Conservation (phyloP, 2,888 invertebrate genomes). For the Drosophila mettleri region DNA sequence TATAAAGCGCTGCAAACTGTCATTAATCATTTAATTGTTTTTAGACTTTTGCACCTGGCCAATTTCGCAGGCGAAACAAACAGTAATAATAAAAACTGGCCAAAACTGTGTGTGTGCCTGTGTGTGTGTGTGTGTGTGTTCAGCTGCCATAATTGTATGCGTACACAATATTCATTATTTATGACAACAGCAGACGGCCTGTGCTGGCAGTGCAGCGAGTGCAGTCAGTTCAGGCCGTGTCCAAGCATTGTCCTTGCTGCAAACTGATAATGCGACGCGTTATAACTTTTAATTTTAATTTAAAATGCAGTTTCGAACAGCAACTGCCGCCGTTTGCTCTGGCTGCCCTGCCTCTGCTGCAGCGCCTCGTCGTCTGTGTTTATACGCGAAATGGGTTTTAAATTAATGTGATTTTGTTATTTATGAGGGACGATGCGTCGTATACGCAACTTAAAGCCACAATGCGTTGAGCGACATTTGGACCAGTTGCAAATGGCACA, state of each 20-base stretch:
- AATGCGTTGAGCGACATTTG: conserved; percentile 29
- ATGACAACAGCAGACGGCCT: conserved; percentile 44
- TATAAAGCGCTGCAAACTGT: conserved; percentile 24
- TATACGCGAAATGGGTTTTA: conserved; percentile 75
- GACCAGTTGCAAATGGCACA: conserved; percentile 34
- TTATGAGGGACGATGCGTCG: conserved; percentile 69
- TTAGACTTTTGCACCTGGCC: conserved; percentile 77
- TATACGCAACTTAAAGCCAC: conserved; percentile 66
- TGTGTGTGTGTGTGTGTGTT: conserved; percentile 23
- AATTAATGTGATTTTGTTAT: conserved; percentile 83
- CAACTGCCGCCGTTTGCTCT: neutral
- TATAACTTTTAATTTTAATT: conserved; percentile 78
- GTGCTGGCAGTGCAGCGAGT: conserved; percentile 9
- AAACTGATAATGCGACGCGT: conserved; percentile 63
- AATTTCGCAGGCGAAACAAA: conserved; percentile 46
- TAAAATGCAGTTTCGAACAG: conserved; percentile 72
- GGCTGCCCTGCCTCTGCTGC: too few species aligned
- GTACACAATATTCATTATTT: conserved; percentile 77
- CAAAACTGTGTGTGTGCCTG: conserved; percentile 16
- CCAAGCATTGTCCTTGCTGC: conserved; percentile 43
- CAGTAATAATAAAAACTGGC: conserved; percentile 16
- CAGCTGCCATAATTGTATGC: conserved; percentile 74
- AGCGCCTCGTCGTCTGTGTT: conserved; percentile 52
- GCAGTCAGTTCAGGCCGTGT: neutral
- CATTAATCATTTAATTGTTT: conserved; percentile 79